Base-by-base conservation (phyloP, 2,113 vertebrate species). In the Brachypodius melanocephalos region DNA sequence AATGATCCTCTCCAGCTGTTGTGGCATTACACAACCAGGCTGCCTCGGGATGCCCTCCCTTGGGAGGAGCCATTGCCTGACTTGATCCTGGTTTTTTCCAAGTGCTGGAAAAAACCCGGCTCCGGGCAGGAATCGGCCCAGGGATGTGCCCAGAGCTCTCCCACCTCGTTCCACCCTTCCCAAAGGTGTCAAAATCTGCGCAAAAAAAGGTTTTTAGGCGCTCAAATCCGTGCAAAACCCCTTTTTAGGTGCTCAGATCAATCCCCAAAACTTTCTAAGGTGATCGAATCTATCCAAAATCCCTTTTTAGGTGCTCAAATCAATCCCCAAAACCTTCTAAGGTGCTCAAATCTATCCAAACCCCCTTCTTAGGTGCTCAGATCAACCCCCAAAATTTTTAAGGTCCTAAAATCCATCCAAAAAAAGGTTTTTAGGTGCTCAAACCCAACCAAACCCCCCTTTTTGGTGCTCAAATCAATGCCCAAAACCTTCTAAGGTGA, bases 301-400 rank as follows among this genome's bases (percentile, higher is more conserved):
- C 16, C 14, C 10, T n/a, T 28, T 29, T 6, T 7, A 6, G 32
- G 20, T 4, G 8, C 38, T 42, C 18, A 42, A 72, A 36, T 34
- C 25, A n/a, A 42, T 5, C 22, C 31, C 24, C 16, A 26, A 28
- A 38, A 17, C 5, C 9, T 29, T 29, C 36, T 7, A 8, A 52
- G 28, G 51, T 29, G 10, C 51, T 52, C 3, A 52, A 52, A 29
- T 54, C 31, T 18, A 55, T 10, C 16, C 16, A 9, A 1, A 51
- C 6, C 20, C 19, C 0, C 1, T 38, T 8, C 6, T 14, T 0
- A 1, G 1, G 25, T 5, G 5, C 29, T 29, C 10, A 52, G 69
- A 43, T 40, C 22, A 18, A 51, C 6, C 36, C 5, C 1, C 28
- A 57, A 42, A 32, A 5, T 12, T 51, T 8, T 8, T 17, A 0